Base-by-base conservation (phyloP, 2,113 vertebrate genomes). In the Pomatostomus ruficeps region DNA sequence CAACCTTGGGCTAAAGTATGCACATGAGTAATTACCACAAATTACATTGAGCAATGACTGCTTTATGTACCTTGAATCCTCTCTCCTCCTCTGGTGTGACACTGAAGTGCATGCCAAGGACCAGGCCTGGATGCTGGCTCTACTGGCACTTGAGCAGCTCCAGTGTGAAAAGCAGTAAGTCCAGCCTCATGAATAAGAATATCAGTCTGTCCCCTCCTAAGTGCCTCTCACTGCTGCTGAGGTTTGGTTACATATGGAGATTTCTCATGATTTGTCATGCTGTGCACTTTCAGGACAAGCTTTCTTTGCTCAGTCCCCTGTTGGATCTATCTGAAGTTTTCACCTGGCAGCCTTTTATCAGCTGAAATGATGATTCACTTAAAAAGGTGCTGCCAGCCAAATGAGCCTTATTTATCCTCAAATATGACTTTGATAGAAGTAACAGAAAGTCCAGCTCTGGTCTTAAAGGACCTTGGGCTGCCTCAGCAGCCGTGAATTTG, bases 91-190 rank as follows among this genome's bases (percentile, higher is more conserved):
- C 12, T 2, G 1, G 8, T 14, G 28, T 43, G 10, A 36, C 4
- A 15, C 29, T 65, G 49, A 49, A 68, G 18, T 11, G 14, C 23
- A 21, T 0, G 0, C 26, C 10, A 2, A 11, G 9, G 61, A 18
- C 11, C 22, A 38, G 55, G 28, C 14, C 38, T 1, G 2, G 57
- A 57, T 57, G 59, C 40, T 49, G 80, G 29, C 20, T 67, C 14
- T 73, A 3, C 25, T 46, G 22, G 49, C 72, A 18, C 51, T 65
- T 73, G 15, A 16, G 29, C 43, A 82, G 15, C 22, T 65, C 43
- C 49, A 54, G 17, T 36, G n/a, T 17, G 57, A 89, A 89, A 68
- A 48, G 24, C 28, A 63, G 18, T 48, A 36, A 85, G 81, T 48
- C 17, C 31, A 67, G 15, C 15, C 40, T 43, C 9, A 3, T 24